Base-by-base conservation (phyloP, 2,888 invertebrate genomes). In the Mactromeris polynyma region DNA sequence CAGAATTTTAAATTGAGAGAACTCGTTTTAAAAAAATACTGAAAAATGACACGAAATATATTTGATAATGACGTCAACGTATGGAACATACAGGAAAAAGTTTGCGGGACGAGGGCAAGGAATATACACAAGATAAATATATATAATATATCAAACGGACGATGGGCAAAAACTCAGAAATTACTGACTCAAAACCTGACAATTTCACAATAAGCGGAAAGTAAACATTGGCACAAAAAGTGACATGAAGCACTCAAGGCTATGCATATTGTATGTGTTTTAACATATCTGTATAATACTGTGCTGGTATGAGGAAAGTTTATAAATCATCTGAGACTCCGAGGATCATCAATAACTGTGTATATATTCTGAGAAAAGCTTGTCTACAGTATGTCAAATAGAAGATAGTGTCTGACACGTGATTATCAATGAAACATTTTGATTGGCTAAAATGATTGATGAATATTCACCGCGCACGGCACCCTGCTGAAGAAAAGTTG, bases 401-500 rank as follows among this genome's bases (percentile, higher is more conserved):
- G 81, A 36, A 88, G 87, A 85, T 85, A 89, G 69, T 82, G 83
- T 77, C 84, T 87, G 89, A 73, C 89, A 79, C 64, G 36, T 31
- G 81, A 84, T 88, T 92, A 90, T 90, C 90, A 81, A n/a, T 11
- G 82, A 85, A 86, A 80, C 83, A 88, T 88, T 90, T 92, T 90
- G 89, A 92, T 92, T 92, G 92, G 92, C 42, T 36, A 31, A 51
- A 83, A 88, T 92, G 92, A 92, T 92, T 90, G 88, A 92, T 92
- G 92, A 92, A 92, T 90, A 92, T 92, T 92, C 90, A 92, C 89
- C 69, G 79, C 51, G 51, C 51, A 64, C 64, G 88, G 81, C 82
- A 85, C 83, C 73, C 73, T 36, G 36, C 73, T 73, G 73, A 36
- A 73, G 73, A 36, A 36, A 73, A 73, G 36, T 73, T 33, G 73